A percentile compares a stretch with the other conserved stretches of the same genome.
Conservation (phyloP, 2,113 vertebrate genomes). For the Philantomba maxwellii region DNA sequence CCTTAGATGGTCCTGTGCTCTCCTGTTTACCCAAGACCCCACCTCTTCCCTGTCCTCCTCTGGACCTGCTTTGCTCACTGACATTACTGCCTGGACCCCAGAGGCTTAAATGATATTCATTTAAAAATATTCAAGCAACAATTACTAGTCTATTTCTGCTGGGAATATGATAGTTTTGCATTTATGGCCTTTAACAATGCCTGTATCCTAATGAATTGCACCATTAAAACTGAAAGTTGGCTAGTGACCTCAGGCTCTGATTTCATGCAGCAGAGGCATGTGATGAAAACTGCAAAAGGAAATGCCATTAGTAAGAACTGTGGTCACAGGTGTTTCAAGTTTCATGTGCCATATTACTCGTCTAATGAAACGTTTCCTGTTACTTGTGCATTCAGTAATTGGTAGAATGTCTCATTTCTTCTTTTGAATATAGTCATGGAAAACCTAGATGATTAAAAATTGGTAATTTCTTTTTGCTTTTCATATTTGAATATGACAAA, state of each 20-base stretch:
- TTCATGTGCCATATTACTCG: neutral
- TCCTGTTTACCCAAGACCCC: neutral
- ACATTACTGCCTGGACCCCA: neutral
- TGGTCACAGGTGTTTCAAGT: neutral
- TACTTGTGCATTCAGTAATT: neutral
- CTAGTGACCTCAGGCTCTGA: neutral
- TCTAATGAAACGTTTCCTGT: neutral
- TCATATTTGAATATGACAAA: neutral
- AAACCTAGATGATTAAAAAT: constrained; percentile 24
- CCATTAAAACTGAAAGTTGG: neutral
- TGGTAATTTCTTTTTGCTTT: neutral
- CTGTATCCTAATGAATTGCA: neutral
- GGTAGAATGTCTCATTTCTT: neutral
- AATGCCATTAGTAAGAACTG: neutral
- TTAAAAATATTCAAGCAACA: neutral
- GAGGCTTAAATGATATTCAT: neutral
- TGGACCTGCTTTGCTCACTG: neutral
- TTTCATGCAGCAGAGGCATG: neutral
- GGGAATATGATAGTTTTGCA: neutral
- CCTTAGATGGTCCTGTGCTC: neutral
- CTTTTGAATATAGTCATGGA: neutral
- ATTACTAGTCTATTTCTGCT: neutral
- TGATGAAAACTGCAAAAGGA: neutral
- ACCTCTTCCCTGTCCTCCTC: neutral
- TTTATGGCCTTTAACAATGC: neutral